Conservation (phyloP, 2,113 vertebrate species). For the cattle (Bos taurus) region DNA sequence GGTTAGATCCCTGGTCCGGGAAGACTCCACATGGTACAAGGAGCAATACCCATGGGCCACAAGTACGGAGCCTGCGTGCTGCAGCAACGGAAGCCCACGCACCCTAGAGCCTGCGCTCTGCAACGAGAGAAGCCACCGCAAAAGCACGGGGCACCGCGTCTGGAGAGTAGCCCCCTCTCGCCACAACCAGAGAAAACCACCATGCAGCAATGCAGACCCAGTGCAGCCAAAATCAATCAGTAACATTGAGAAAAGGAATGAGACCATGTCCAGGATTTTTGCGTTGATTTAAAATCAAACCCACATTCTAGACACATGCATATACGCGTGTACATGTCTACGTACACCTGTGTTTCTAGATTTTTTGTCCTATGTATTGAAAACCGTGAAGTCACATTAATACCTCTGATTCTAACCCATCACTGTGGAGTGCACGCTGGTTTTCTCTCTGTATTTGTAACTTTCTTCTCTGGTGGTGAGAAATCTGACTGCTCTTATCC, state of each 20-base stretch:
- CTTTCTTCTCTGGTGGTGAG: not conserved
- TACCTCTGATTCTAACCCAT: not conserved
- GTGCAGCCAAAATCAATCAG: not conserved
- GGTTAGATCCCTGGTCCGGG: not conserved
- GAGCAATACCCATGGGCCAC: not conserved
- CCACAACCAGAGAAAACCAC: not conserved
- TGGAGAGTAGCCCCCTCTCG: not conserved
- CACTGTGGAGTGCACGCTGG: not conserved
- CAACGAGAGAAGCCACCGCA: fast-evolving
- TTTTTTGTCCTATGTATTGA: not conserved
- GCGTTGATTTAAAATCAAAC: not conserved
- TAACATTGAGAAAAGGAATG: no score
- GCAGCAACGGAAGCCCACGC: not conserved
- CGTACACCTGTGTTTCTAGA: not conserved
- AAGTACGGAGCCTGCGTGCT: not conserved
- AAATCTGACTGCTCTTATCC: not conserved
- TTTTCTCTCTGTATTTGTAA: not conserved
- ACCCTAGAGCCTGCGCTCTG: not conserved
- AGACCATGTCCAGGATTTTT: not conserved
- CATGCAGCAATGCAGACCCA: not conserved
- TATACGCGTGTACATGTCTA: fast-evolving
- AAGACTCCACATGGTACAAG: not conserved
- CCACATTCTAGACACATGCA: not conserved
- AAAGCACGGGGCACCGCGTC: fast-evolving
- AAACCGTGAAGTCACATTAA: not conserved